Base-by-base conservation (phyloP, 2,888 invertebrate species). In the Drosophila fulvimacula region DNA sequence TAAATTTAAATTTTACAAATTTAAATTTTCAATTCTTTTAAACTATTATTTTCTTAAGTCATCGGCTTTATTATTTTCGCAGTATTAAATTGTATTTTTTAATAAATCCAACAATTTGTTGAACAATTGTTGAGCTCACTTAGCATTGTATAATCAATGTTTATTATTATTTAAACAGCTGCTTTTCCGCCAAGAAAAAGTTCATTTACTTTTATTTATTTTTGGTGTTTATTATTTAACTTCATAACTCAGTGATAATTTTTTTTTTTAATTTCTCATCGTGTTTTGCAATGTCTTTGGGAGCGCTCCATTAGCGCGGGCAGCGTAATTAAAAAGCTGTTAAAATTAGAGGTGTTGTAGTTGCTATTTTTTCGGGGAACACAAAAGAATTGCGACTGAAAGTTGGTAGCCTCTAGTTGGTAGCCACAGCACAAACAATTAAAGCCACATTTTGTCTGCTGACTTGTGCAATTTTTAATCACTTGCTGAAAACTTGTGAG, bases 311-410 rank as follows among this genome's bases (percentile, higher is more conserved):
- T 81, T 83, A 80, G 76, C 66, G 62, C 56, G 44, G 52, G 60
- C 48, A 67, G 62, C 65, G 58, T 76, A 78, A 83, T 83, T 83
- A 86, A 82, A 85, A 83, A 79, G 72, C 70, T 77, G 72, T 75
- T 81, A 41, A 76, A 70, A 69, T 69, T 77, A 53, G 41, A 57
- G 61, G 52, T 49, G 46, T 62, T 67, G 27, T 11, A 49, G 55
- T 65, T 59, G 49, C 38, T 57, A 9, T 24, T 51, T 49, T 30
- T 53, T 49, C 4, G 65, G 53, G 39, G 39, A 68, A 68, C 42
- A 83, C 81, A 85, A 82, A 83, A 82, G 86, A 86, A 82, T 83
- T 86, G 76, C 67, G 57, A 17, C 56, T 48, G 48, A 79, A 61
- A 69, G 46, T n/a, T n/a, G n/a, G n/a, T n/a, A 64, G 70, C 57